These are phyloP conservation scores for Teleiodes luculella DNA, from an alignment of 2,888 invertebrate species.

Conservation along the genomic window DNA sequence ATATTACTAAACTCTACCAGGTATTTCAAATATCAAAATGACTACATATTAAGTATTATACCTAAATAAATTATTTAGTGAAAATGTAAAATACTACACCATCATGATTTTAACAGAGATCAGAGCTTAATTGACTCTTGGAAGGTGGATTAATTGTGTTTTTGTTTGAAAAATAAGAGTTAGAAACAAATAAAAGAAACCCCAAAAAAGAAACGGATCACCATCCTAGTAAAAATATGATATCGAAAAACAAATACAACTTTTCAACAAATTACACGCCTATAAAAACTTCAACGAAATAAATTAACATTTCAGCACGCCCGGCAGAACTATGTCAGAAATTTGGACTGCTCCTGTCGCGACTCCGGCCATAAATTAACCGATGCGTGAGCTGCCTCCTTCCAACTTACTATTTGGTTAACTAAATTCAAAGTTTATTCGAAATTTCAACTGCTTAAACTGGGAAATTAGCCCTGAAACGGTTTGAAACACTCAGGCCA, in stretches of 20 bases:
- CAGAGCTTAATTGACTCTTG: no score
- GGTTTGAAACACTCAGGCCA: background rate
- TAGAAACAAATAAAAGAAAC: background rate
- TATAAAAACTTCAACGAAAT: background rate
- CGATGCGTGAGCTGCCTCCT: background rate
- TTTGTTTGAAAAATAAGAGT: background rate
- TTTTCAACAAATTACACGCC: background rate
- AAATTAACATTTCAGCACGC: constrained; percentile 3
- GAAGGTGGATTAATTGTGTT: no score
- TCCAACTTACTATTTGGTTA: constrained; percentile 2
- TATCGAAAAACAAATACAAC: background rate
- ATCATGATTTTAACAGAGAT: no score
- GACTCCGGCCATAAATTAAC: background rate
- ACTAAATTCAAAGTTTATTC: background rate
- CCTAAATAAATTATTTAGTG: no score
- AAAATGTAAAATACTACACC: no score
- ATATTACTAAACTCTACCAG: no score
- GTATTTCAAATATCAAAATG: no score
- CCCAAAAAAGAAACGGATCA: no score
- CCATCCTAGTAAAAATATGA: no score
- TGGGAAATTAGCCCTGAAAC: background rate
- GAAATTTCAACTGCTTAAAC: background rate
- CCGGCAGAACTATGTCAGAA: background rate
- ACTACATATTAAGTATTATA: no score
- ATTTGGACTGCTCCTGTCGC: background rate